Percentiles rank a stretch among this genome's conserved stretches.
Evolutionary conservation across 2,888 invertebrate species (phyloP).

Genomic region (Dolichomitus sp.): DNA sequence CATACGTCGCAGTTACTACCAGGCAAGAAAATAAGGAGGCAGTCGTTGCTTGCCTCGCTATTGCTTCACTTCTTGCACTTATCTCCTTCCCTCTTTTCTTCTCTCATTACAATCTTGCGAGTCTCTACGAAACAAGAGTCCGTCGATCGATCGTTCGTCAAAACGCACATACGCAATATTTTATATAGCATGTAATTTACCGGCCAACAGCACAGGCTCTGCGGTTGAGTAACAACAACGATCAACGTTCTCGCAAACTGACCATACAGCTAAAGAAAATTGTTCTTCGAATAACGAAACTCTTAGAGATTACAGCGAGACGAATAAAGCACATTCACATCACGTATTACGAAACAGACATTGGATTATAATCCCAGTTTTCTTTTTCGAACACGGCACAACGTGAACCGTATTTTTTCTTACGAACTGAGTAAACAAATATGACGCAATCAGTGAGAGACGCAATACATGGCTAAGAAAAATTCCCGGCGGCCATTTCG

Average conservation of each 20-base stretch:
- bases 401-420: constrained; percentile 1
- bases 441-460: constrained; percentile 20
- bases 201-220: constrained; percentile 14
- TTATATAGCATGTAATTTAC: constrained; percentile 38
- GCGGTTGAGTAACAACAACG: constrained; percentile 51
- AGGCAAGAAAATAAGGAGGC: constrained; percentile 31
- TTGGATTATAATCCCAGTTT: constrained; percentile 26
- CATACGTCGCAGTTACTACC: constrained; percentile 30
- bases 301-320: neutral
- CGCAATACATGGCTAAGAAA: constrained; percentile 11
- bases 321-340: constrained; percentile 34
- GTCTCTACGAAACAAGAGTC: constrained; percentile 5
- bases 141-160: constrained; percentile 55
- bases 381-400: constrained; percentile 26
- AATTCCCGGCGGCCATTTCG: constrained; percentile 52
- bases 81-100: constrained; percentile 20
- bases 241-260: neutral
- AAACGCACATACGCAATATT: constrained; percentile 46
- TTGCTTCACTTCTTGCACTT: constrained; percentile 57
- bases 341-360: constrained; percentile 35
- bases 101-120: constrained; percentile 3
- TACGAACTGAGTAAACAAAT: constrained; percentile 3
- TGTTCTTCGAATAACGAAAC: constrained; percentile 6
- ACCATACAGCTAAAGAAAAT: constrained; percentile 21
- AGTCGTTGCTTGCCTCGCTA: constrained; percentile 14